phyloP scores from a whole-genome alignment of 2,113 vertebrate genomes.

The Eurypyga helias region DNA sequence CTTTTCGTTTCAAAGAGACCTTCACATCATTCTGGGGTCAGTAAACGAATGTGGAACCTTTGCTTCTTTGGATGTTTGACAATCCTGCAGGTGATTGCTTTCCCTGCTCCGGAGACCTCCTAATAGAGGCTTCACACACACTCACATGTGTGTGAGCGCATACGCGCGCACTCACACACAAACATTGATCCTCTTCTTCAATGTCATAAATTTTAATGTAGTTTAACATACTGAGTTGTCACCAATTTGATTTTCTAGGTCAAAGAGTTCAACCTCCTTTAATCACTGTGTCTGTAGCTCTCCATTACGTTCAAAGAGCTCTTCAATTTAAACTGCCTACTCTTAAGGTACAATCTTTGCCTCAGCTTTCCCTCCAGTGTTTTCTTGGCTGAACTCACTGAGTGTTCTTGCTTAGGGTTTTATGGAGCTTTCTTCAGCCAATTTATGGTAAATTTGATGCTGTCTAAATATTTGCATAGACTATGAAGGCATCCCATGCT shows the following conservation, averaged over 20 bases:
- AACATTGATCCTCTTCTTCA: slow-evolving; percentile 49
- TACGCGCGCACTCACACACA: not conserved
- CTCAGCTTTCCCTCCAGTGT: not conserved
- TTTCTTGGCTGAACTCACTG: not conserved
- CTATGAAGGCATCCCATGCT: not conserved
- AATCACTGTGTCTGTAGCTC: slow-evolving; percentile 55
- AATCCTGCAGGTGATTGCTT: not conserved
- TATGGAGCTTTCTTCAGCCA: not conserved
- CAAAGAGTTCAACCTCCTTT: slow-evolving; percentile 61
- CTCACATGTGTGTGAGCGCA: not conserved
- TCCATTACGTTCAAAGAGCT: slow-evolving; percentile 5
- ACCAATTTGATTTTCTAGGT: slow-evolving; percentile 62
- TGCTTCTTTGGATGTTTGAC: not conserved
- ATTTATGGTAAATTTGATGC: not conserved
- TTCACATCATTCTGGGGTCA: not conserved
- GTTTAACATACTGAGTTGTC: slow-evolving; percentile 65
- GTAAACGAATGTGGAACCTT: not conserved
- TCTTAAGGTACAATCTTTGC: not conserved
- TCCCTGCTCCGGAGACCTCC: not conserved
- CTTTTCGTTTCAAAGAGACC: not conserved
- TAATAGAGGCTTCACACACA: not conserved
- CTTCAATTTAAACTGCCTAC: not conserved
- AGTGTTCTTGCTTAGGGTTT: not conserved
- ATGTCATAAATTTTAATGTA: slow-evolving; percentile 69
- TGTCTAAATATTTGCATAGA: not conserved